Base-by-base conservation (phyloP, 2,888 invertebrate species). In the Cacoxenus indagator region DNA sequence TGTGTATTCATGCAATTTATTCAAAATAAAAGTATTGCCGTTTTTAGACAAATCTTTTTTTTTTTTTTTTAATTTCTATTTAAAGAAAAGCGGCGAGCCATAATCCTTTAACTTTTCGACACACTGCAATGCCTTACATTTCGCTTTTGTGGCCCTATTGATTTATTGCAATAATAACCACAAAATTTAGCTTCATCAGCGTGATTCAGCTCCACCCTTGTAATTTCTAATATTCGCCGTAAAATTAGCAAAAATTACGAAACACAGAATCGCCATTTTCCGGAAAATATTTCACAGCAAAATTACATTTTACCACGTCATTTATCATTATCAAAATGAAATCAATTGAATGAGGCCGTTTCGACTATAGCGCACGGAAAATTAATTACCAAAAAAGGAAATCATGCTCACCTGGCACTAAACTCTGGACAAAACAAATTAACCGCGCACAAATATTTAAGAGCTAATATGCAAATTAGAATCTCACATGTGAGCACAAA, bases 321-420 rank as follows among this genome's bases (percentile, higher is more conserved):
- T 51, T 51, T 51, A 51, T 51, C 51, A 22, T 51, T 22, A 51
- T 51, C 51, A 51, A 51, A 51, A 51, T 51, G 22, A 51, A 51
- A 51, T 51, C 2, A 51, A 51, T 14, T 51, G n/a, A 4, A 51
- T 22, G 22, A 51, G 17, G 51, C 22, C 51, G 22, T 4, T 37
- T 37, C 5, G 9, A 37, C 37, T 37, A 5, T 11, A 37, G 6
- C 31, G 9, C 31, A 31, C 31, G n/a, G n/a, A n/a, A n/a, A n/a
- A n/a, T n/a, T n/a, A n/a, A n/a, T n/a, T n/a, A 31, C 31, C 0
- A 5, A 31, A 8, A 37, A 8, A 37, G 9, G 0, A 8, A 1
- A 8, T 11, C 37, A 37, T 14, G 14, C 37, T 37, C 37, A 37
- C 37, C 2, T 37, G 5, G 37, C 37, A 37, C 14, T 37, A 8